Base-by-base conservation (phyloP, 37 sponge, comb jelly and placozoan genomes). In the Crambe crambe region DNA sequence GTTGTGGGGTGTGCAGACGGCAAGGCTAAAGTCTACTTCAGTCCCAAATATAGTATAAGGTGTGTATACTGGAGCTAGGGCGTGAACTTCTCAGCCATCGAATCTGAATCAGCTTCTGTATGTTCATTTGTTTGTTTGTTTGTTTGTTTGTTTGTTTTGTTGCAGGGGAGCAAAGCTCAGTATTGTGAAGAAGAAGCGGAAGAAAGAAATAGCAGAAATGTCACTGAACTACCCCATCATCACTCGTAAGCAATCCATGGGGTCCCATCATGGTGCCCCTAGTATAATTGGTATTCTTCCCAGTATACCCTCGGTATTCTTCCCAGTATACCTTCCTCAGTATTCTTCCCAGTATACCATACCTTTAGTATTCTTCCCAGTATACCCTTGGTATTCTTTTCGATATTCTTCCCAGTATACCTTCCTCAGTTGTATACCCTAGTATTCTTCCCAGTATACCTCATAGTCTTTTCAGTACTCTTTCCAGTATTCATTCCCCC, bases 1-100 rank as follows among this genome's bases (percentile, higher is more conserved):
- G 74, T 97, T 21, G 73, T 88, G 1, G 94, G 95, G 5, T 90
- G 89, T 80, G 69, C 79, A n/a, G 81, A 85, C 72, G 98, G 98
- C 5, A 78, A 69, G 23, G 87, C 81, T 22, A 78, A 80, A 31
- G 86, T 90, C 23, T 87, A 76, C 54, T 96, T 87, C 82, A 89
- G 80, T 77, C 85, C 87, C 32, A 82, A 72, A 51, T 35, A 83
- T 68, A 96, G 97, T 73, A 12, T 71, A 29, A 87, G 87, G 93
- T 89, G 57, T 18, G 23, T 2, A 66, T n/a, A n/a, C n/a, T n/a
- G n/a, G 17, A 54, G 56, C 56, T 54, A 18, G n/a, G n/a, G n/a
- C n/a, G n/a, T n/a, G n/a, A n/a, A n/a, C n/a, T n/a, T n/a, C n/a
- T n/a, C n/a, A n/a, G n/a, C n/a, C n/a, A n/a, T n/a, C n/a, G n/a